Conservation (phyloP, 2,113 vertebrate species). For the Mus pahari region DNA sequence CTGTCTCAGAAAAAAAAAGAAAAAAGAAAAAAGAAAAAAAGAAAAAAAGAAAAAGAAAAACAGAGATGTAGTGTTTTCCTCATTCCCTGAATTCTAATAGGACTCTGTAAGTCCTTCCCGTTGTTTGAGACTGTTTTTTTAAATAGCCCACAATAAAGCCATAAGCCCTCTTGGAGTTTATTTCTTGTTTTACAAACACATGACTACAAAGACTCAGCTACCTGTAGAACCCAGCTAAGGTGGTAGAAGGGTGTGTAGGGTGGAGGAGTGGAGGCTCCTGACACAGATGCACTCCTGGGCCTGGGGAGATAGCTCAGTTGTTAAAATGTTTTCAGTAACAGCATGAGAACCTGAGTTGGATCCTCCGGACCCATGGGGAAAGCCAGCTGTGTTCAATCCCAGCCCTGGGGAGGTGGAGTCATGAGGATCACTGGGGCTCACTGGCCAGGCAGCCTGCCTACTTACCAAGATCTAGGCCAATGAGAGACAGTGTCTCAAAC, state of each 20-base stretch:
- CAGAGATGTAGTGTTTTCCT: background rate
- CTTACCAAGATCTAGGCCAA: background rate
- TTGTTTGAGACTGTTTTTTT: constrained; percentile 21
- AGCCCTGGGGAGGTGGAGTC: background rate
- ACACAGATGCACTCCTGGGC: background rate
- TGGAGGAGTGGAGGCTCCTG: background rate
- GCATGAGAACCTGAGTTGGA: background rate
- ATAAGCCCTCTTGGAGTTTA: background rate
- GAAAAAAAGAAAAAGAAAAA: no score
- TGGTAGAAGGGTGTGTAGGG: background rate
- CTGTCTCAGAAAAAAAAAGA: no score
- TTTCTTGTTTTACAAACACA: constrained; percentile 9
- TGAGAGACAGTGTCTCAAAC: background rate
- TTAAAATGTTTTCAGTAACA: background rate
- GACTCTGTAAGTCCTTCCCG: no score
- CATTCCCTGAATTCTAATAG: background rate
- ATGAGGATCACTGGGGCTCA: background rate
- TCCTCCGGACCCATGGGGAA: background rate
- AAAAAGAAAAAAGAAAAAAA: no score
- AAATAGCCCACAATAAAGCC: background rate
- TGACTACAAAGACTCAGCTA: background rate
- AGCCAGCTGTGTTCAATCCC: background rate
- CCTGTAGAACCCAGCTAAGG: background rate
- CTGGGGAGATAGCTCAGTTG: background rate
- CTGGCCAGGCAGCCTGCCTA: background rate